A percentile compares a stretch with the other conserved stretches of the same genome.
Conservation (phyloP, 1,140 invertebrate genomes). For the Trichomalopsis sarcophagae region DNA sequence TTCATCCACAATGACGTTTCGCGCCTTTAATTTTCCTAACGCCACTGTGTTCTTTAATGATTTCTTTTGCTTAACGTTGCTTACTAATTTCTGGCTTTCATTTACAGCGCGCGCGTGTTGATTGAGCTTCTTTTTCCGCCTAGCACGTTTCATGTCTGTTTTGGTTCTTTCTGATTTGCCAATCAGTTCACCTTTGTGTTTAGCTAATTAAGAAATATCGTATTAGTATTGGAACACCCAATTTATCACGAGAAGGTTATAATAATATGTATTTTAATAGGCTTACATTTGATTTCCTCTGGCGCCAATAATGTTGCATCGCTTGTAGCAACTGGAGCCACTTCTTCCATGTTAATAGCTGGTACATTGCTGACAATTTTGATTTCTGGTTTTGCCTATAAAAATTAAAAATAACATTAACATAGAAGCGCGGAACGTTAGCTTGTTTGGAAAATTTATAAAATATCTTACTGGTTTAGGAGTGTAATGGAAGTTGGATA, state of each 20-base stretch:
- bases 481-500: conserved; percentile 96
- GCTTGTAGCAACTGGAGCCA: conserved; percentile 90
- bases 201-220: conserved; percentile 72
- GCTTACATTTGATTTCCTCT: conserved; percentile 90
- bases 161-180: conserved; percentile 86
- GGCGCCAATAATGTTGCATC: conserved; percentile 93
- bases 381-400: conserved; percentile 86
- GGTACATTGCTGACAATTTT: conserved; percentile 94
- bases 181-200: conserved; percentile 85
- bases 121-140: conserved; percentile 89
- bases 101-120: conserved; percentile 76
- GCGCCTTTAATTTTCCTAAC: conserved; percentile 78
- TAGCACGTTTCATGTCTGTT: conserved; percentile 93
- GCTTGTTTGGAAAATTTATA: conserved; percentile 3
- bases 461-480: conserved; percentile 82
- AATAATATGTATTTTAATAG: neutral
- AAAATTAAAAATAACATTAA: conserved; percentile 57
- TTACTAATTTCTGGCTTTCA: conserved; percentile 74
- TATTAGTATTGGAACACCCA: conserved; percentile 14
- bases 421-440: neutral
- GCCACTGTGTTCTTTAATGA: conserved; percentile 69
- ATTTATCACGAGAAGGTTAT: neutral
- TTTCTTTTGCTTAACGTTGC: conserved; percentile 64
- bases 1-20: conserved; percentile 78
- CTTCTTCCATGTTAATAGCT: conserved; percentile 95